Evolutionary conservation across 2,888 invertebrate genomes (phyloP), one percentile per base, ranked within the genome.

Genomic region (Abrostola triplasia): DNA sequence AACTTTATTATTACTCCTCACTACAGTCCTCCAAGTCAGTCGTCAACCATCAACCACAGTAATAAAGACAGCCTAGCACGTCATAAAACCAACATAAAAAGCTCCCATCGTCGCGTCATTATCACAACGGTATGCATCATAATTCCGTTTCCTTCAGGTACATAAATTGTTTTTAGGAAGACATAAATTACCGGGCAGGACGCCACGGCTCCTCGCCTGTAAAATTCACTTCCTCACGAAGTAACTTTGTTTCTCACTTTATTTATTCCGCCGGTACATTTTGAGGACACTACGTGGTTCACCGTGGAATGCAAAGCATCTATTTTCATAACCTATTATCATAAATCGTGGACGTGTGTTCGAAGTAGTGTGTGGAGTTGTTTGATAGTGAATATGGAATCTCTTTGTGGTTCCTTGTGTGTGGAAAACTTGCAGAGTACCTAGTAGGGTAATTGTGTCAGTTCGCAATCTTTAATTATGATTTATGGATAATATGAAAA

Each of bases 51-150:
- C 24, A 24, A 24, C 24, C 24, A 44, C 13, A 44, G 10, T 36
- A 57, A 57, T 49, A 51, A 49, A 38, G 49, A 38, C 13, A 24
- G 24, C 24, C 24, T 24, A 24, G 24, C 24, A 36, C 38, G 52
- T 12, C 47, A 55, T 70, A 54, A 63, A 68, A 63, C 50, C 38
- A 58, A 59, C 47, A 59, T 59, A 48, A 64, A 62, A 11, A 6
- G 36, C 49, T 13, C 7, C 0, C 24, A 2, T 37, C 10, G 44
- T 58, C 40, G 38, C 67, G 12, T 41, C 37, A 51, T 51, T 38
- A 54, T 57, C 73, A 72, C 54, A 42, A 51, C 42, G 13, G 44
- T 5, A 9, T 47, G 44, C 44, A 47, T 12, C 55, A 59, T 59
- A 57, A 70, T 57, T 57, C 36, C 50, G 37, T 12, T 41, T 10